Evolutionary conservation across 2,888 invertebrate genomes (phyloP).

Genomic region (Tubulanus polymorphus): DNA sequence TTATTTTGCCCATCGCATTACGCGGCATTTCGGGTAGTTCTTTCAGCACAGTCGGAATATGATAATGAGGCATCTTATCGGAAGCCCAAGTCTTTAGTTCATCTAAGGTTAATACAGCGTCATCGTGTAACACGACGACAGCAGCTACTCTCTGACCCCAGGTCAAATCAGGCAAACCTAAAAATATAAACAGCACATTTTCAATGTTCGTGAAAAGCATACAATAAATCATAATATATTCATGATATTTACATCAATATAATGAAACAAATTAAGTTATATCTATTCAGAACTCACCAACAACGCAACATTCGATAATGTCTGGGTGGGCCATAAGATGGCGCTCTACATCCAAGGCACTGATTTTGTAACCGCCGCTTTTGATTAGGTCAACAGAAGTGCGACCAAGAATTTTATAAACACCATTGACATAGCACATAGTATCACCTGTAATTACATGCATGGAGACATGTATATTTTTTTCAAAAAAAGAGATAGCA

Average conservation of each 20-base stretch:
- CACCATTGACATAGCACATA: constrained; percentile 61
- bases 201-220: too few relatives aligned
- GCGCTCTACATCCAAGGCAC: constrained; percentile 80
- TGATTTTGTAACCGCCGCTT: constrained; percentile 80
- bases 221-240: too few relatives aligned
- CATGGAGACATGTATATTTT: too few relatives aligned
- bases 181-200: neutral
- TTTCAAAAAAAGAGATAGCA: too few relatives aligned
- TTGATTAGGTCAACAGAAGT: constrained; percentile 83
- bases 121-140: constrained; percentile 41
- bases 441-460: constrained; percentile 75
- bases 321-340: constrained; percentile 70
- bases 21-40: constrained; percentile 63
- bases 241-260: too few relatives aligned
- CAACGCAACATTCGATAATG: constrained; percentile 72
- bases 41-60: constrained; percentile 49
- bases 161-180: constrained; percentile 66
- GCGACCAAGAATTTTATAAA: constrained; percentile 77
- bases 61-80: constrained; percentile 40
- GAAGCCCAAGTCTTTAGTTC: constrained; percentile 33
- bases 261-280: too few relatives aligned
- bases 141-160: constrained; percentile 76
- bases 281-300: too few relatives aligned
- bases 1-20: constrained; percentile 83
- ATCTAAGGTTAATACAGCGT: constrained; percentile 22